These are phyloP conservation scores for Oscheius sp. DNA, from an alignment of 2,888 invertebrate genomes.

Conservation along the genomic window DNA sequence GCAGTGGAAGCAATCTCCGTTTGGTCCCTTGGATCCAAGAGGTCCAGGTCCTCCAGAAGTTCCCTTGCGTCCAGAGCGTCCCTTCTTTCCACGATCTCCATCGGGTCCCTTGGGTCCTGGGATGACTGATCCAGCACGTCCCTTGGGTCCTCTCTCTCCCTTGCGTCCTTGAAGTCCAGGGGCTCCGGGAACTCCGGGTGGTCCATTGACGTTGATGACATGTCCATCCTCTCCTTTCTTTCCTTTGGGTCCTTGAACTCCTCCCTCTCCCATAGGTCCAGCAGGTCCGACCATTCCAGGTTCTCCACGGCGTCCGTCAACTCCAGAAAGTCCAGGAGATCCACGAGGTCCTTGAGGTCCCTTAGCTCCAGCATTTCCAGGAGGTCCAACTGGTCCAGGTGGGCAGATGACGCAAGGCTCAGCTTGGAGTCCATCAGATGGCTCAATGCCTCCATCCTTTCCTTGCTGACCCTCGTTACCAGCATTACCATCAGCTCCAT, in stretches of 20 bases:
- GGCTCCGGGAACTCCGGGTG: slow-evolving; percentile 55
- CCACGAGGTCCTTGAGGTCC: slow-evolving; percentile 65
- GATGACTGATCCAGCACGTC: slow-evolving; percentile 56
- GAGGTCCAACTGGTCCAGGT: slow-evolving; percentile 62
- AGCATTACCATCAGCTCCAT: slow-evolving; percentile 52
- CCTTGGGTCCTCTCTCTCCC: slow-evolving; percentile 61
- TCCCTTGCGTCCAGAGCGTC: slow-evolving; percentile 51
- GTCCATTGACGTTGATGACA: slow-evolving; percentile 57
- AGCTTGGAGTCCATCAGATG: slow-evolving; percentile 48
- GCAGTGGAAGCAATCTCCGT: slow-evolving; percentile 65
- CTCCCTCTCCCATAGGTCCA: slow-evolving; percentile 61
- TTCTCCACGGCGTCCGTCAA: slow-evolving; percentile 67
- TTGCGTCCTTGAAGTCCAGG: slow-evolving; percentile 58
- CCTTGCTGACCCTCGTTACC: slow-evolving; percentile 56
- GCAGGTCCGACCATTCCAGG: slow-evolving; percentile 68
- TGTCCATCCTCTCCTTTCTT: slow-evolving; percentile 59
- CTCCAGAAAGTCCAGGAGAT: slow-evolving; percentile 61
- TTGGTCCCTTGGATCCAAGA: slow-evolving; percentile 55
- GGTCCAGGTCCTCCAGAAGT: slow-evolving; percentile 56
- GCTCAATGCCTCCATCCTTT: slow-evolving; percentile 52
- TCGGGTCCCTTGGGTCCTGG: slow-evolving; percentile 60
- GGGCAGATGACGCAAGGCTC: slow-evolving; percentile 69
- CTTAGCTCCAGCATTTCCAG: slow-evolving; percentile 63
- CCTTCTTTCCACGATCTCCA: slow-evolving; percentile 58
- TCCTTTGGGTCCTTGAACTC: slow-evolving; percentile 56